Evolutionary conservation across 1,140 invertebrate genomes (phyloP).

Genomic region (Aphelenchoides fujianensis): DNA sequence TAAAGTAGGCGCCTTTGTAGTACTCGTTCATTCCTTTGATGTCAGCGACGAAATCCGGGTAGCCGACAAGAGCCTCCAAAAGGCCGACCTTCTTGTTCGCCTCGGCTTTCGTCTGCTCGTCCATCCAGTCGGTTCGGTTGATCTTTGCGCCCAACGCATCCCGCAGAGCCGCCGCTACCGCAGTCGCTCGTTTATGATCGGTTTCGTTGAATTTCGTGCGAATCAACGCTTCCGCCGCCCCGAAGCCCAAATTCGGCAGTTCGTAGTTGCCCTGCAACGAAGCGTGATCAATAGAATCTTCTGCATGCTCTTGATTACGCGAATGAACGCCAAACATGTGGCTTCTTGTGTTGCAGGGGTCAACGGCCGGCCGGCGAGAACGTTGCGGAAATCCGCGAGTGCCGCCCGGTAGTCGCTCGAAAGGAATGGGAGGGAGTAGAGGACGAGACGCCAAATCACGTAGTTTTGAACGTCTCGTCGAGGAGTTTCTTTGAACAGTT

Average conservation of each 20-base stretch:
- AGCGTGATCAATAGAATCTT: neutral
- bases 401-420: neutral
- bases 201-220: constrained; percentile 10
- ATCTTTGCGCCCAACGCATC: constrained; percentile 35
- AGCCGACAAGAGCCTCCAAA: constrained; percentile 40
- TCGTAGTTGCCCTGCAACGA: constrained; percentile 17
- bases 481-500: neutral
- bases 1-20: no score
- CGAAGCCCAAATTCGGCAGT: neutral
- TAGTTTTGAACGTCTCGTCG: neutral
- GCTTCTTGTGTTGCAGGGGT: no score
- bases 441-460: constrained; percentile 15
- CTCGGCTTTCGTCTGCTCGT: constrained; percentile 34
- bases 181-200: constrained; percentile 27
- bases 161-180: constrained; percentile 31
- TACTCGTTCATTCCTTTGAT: constrained; percentile 31
- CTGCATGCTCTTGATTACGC: no score
- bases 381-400: no score
- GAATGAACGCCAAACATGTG: no score
- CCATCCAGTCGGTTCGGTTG: constrained; percentile 39
- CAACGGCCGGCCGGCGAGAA: no score
- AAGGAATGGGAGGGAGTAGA: neutral
- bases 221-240: neutral
- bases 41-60: constrained; percentile 43
- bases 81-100: constrained; percentile 42